Conservation (phyloP, 1,140 invertebrate species). For the Apis mellifera region DNA sequence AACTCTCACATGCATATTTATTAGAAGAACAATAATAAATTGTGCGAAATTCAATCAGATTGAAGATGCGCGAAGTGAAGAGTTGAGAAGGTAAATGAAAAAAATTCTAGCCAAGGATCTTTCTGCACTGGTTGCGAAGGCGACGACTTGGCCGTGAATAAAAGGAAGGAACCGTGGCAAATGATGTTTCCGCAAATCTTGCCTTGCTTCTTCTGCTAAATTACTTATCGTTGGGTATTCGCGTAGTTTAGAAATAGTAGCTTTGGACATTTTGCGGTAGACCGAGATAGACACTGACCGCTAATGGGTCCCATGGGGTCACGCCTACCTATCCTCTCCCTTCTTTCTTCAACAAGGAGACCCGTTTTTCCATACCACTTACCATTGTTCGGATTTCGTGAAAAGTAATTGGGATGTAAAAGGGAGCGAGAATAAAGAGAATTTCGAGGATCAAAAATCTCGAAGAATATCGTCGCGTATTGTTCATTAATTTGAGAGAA, state of each 20-base stretch:
- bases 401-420: no score
- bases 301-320: slow-evolving; percentile 61
- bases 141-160: slow-evolving; percentile 44
- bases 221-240: slow-evolving; percentile 61
- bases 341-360: not conserved
- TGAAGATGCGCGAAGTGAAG: not conserved
- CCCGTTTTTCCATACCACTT: not conserved
- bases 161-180: slow-evolving; percentile 41
- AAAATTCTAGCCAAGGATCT: not conserved
- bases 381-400: not conserved
- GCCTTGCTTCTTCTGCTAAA: no score
- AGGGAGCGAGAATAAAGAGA: no score
- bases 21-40: not conserved
- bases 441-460: no score
- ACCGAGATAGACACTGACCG: slow-evolving; percentile 59
- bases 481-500: no score
- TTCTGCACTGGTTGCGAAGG: slow-evolving; percentile 38
- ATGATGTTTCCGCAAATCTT: slow-evolving; percentile 46
- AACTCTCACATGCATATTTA: not conserved
- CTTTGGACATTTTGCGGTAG: slow-evolving; percentile 58
- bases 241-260: slow-evolving; percentile 42
- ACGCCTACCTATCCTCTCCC: not conserved
- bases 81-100: not conserved
- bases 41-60: not conserved
- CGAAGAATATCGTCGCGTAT: no score